Evolutionary conservation across 2,888 invertebrate genomes (phyloP).

Genomic region (Zaprionus obscuricornis): DNA sequence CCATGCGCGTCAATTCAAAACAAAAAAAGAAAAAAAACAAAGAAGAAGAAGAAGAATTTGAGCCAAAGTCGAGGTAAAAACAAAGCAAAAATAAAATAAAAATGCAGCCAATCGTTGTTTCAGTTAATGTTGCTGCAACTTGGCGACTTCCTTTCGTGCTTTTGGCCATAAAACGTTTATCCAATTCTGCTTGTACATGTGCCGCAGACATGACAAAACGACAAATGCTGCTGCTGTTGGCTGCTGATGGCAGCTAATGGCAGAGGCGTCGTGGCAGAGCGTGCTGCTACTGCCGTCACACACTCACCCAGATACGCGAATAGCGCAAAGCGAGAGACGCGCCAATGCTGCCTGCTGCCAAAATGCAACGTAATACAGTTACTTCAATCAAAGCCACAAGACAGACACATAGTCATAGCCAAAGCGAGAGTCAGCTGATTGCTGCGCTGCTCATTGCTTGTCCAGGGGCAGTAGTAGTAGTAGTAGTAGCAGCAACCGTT

Average conservation of each 20-base stretch:
- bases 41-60: no score
- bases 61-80: no score
- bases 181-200: constrained; percentile 50
- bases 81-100: no score
- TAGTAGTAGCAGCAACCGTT: constrained; percentile 25
- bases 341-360: constrained; percentile 26
- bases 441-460: constrained; percentile 20
- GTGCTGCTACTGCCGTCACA: constrained; percentile 58
- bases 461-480: constrained; percentile 16
- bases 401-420: constrained; percentile 31
- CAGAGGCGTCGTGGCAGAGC: constrained; percentile 5
- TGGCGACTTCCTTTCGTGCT: constrained; percentile 65
- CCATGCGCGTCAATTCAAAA: no score
- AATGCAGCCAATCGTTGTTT: constrained; percentile 30
- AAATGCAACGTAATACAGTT: constrained; percentile 58
- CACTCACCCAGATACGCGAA: constrained; percentile 71
- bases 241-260: not conserved
- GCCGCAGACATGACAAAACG: constrained; percentile 63
- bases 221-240: constrained; percentile 42
- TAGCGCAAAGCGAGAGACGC: not conserved
- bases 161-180: constrained; percentile 47
- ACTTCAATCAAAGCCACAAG: constrained; percentile 45
- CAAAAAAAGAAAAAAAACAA: no score
- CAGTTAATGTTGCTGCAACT: constrained; percentile 14
- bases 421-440: constrained; percentile 33